These are phyloP conservation scores for Melanotaenia pygmaea DNA, from an alignment of 2,797 vertebrate species.

Conservation along the genomic window DNA sequence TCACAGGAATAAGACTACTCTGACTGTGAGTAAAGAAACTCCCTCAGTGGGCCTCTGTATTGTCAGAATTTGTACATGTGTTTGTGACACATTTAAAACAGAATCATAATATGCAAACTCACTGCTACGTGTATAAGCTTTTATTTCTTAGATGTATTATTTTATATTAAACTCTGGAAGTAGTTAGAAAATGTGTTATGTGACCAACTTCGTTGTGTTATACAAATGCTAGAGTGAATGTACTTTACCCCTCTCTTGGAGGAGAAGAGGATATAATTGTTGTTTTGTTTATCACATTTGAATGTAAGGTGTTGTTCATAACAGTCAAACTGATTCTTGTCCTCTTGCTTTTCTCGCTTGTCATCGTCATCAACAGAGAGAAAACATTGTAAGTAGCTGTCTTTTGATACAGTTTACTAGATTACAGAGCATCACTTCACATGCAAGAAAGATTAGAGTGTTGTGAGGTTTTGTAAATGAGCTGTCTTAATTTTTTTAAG, in stretches of 20 bases:
- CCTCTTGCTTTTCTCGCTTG: conserved; percentile 49
- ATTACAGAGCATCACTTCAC: accelerated
- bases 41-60: not conserved
- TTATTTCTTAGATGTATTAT: conserved; percentile 4
- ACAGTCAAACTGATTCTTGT: conserved; percentile 50
- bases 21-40: conserved; percentile 63
- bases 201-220: conserved; percentile 6
- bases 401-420: not conserved
- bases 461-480: no score
- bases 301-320: conserved; percentile 13
- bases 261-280: not conserved
- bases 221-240: not conserved
- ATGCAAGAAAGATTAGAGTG: not conserved
- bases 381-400: conserved; percentile 81
- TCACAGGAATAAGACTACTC: conserved; percentile 64
- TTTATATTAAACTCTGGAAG: conserved; percentile 25
- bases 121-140: not conserved
- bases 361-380: conserved; percentile 67
- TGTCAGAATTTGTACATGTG: not conserved
- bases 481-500: no score
- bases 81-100: not conserved
- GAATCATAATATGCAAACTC: not conserved
- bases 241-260: not conserved
- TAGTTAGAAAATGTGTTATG: not conserved
- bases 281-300: conserved; percentile 6